A percentile compares a stretch with the other conserved stretches of the same genome.
These are phyloP conservation scores for Nipponacmea schrenckii DNA, from an alignment of 2,888 invertebrate species.

Conservation along the genomic window DNA sequence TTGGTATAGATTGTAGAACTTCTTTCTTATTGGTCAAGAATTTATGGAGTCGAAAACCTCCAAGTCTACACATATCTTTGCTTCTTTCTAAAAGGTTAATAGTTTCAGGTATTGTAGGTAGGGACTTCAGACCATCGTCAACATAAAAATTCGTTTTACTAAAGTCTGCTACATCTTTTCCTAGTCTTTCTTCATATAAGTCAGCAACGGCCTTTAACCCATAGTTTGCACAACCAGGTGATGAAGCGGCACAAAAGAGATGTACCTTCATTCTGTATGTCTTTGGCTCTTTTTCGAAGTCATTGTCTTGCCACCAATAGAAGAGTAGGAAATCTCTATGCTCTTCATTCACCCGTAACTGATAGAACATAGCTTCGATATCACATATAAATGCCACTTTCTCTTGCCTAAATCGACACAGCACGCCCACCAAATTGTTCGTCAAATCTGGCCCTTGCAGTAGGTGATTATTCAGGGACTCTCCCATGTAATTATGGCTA, in stretches of 20 bases:
- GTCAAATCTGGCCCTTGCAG: constrained; percentile 38
- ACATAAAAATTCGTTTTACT: constrained; percentile 27
- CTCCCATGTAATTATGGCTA: constrained; percentile 27
- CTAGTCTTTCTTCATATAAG: neutral
- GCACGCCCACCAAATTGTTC: constrained; percentile 37
- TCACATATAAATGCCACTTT: constrained; percentile 33
- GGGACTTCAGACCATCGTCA: constrained; percentile 29
- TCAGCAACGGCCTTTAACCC: neutral
- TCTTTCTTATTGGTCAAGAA: constrained; percentile 19
- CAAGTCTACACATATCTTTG: constrained; percentile 12
- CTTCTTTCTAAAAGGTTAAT: constrained; percentile 16
- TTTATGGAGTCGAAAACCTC: constrained; percentile 20
- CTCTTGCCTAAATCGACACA: constrained; percentile 36
- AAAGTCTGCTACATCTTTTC: constrained; percentile 3
- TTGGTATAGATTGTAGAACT: constrained; percentile 20
- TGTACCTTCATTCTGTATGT: constrained; percentile 12
- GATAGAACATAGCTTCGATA: constrained; percentile 33
- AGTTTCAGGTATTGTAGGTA: constrained; percentile 13
- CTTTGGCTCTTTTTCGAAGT: neutral
- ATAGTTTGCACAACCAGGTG: constrained; percentile 9
- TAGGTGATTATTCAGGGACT: constrained; percentile 31
- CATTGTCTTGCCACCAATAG: constrained; percentile 29
- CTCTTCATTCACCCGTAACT: constrained; percentile 25
- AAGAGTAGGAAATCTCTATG: constrained; percentile 31
- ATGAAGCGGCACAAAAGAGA: constrained; percentile 12